These are phyloP conservation scores for Lepidurus packardi DNA, from an alignment of 1,140 invertebrate genomes.

Conservation along the genomic window DNA sequence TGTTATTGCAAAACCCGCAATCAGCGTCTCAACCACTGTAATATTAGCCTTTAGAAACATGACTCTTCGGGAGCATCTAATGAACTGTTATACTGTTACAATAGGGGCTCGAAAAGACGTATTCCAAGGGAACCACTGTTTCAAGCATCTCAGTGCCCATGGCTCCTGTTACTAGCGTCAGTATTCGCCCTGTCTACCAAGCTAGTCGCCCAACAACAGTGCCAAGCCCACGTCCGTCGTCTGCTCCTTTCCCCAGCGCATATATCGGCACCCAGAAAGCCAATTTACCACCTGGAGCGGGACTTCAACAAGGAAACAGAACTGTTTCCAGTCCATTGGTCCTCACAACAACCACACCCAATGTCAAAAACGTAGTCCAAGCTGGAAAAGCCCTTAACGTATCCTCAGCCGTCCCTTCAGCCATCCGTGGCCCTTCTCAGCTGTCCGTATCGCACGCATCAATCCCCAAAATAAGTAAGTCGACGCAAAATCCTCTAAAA, in stretches of 20 bases:
- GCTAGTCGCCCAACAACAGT: neutral
- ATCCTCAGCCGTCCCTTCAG: neutral
- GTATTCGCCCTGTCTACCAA: neutral
- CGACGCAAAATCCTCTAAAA: neutral
- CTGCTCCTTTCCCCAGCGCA: neutral
- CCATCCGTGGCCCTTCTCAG: conserved; percentile 1
- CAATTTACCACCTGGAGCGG: neutral
- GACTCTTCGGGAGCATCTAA: neutral
- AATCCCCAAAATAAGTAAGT: neutral
- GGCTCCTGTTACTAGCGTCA: neutral
- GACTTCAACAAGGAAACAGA: neutral
- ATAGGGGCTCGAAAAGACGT: neutral
- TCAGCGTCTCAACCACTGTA: neutral
- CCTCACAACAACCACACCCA: neutral
- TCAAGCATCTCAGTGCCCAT: neutral
- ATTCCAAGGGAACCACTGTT: neutral
- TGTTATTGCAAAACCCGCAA: neutral
- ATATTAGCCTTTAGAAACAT: neutral
- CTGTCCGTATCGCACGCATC: neutral
- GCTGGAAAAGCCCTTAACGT: neutral
- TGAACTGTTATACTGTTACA: neutral
- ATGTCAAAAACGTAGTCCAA: neutral
- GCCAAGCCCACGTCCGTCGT: neutral
- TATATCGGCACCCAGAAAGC: neutral
- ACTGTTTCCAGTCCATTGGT: neutral